Evolutionary conservation across 2,113 vertebrate species (phyloP).

Genomic region (Coracopsis vasa): DNA sequence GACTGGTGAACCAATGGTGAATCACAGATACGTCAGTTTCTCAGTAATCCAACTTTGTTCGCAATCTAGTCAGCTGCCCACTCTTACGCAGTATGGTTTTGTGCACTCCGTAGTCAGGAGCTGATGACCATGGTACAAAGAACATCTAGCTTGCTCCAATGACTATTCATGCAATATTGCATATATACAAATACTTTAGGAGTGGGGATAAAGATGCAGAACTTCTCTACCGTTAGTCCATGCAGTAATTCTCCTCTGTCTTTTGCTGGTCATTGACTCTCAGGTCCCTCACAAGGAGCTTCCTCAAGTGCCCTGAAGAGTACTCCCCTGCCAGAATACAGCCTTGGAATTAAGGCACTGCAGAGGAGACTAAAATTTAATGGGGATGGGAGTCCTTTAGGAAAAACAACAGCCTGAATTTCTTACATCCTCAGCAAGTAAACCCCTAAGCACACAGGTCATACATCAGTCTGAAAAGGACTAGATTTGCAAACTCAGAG

Average conservation of each 20-base stretch:
- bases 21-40: background rate
- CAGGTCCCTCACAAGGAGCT: background rate
- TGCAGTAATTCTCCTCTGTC: background rate
- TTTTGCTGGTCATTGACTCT: background rate
- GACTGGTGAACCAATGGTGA: background rate
- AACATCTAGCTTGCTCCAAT: background rate
- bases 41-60: background rate
- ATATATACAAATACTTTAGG: background rate
- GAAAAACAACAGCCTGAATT: background rate
- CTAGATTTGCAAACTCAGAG: background rate
- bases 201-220: background rate
- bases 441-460: fast-evolving
- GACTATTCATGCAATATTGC: background rate
- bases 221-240: background rate
- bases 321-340: background rate
- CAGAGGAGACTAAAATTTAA: background rate
- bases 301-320: background rate
- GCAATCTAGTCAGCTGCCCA: background rate
- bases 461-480: background rate
- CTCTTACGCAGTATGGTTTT: background rate
- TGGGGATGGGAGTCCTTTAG: background rate
- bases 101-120: background rate
- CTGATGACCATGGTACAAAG: background rate
- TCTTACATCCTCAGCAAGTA: background rate
- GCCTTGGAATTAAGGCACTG: background rate